phyloP scores from a whole-genome alignment of 2,113 vertebrate species.

The Albula glossodonta region DNA sequence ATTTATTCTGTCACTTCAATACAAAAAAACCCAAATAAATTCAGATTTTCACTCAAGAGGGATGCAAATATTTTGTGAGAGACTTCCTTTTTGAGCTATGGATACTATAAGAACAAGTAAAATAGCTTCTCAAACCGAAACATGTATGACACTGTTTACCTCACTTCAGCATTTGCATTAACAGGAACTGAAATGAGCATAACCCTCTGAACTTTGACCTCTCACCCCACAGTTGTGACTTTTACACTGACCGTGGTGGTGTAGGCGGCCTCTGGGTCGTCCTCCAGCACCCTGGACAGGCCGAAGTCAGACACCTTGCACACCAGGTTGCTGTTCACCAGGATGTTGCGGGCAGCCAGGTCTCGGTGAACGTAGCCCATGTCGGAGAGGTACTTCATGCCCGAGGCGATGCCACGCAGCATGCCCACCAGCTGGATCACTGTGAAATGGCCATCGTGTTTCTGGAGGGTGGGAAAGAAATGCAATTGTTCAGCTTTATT shows the following conservation, averaged over 20 bases:
- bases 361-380: constrained; percentile 76
- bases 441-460: constrained; percentile 92
- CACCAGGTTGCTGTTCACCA: constrained; percentile 91
- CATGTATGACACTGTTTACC: too few species aligned
- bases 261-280: constrained; percentile 73
- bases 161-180: too few species aligned
- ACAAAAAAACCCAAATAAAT: not conserved
- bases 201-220: not conserved
- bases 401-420: constrained; percentile 88
- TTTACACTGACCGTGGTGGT: constrained; percentile 64
- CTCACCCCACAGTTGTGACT: not conserved
- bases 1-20: not conserved
- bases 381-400: constrained; percentile 76
- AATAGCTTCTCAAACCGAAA: too few species aligned
- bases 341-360: constrained; percentile 84
- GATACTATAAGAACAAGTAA: not conserved
- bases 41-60: not conserved
- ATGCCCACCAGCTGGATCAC: constrained; percentile 95
- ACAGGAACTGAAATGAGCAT: not conserved
- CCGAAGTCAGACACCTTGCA: constrained; percentile 98
- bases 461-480: constrained; percentile 62
- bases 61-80: not conserved
- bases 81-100: too few species aligned
- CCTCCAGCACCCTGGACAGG: constrained; percentile 90
- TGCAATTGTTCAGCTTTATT: too few species aligned